Evolutionary conservation across 2,797 vertebrate genomes (phyloP).

Genomic region (Rhinichthys osculus): DNA sequence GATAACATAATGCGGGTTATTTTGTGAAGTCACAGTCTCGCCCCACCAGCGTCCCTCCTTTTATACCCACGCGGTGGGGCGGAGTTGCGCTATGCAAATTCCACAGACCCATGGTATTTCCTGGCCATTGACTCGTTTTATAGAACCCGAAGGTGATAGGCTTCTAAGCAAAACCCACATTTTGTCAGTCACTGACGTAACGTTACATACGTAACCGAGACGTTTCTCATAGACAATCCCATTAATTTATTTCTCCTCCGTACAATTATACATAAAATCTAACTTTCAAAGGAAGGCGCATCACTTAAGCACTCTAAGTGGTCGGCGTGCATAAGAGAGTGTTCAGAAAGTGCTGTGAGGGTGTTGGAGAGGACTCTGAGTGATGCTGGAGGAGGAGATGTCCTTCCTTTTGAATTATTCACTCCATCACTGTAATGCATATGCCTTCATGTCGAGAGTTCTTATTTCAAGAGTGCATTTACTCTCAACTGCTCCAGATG

Average conservation of each 20-base stretch:
- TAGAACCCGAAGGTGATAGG: too few relatives aligned
- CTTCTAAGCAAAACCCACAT: too few relatives aligned
- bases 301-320: slow-evolving; percentile 34
- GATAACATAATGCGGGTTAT: too few relatives aligned
- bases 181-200: too few relatives aligned
- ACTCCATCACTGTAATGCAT: slow-evolving; percentile 47
- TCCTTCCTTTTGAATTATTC: slow-evolving; percentile 58
- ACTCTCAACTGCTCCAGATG: neutral
- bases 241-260: slow-evolving; percentile 5
- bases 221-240: neutral
- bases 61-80: too few relatives aligned
- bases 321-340: slow-evolving; percentile 22
- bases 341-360: slow-evolving; percentile 31
- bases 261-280: slow-evolving; percentile 9
- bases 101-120: too few relatives aligned
- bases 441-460: slow-evolving; percentile 39
- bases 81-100: too few relatives aligned
- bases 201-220: too few relatives aligned
- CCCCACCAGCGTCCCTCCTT: too few relatives aligned
- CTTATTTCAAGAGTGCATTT: slow-evolving; percentile 35
- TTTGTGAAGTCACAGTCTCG: too few relatives aligned
- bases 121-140: too few relatives aligned
- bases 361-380: slow-evolving; percentile 36
- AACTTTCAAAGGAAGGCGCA: slow-evolving; percentile 17
- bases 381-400: slow-evolving; percentile 28